Evolutionary conservation across 2,797 vertebrate genomes (phyloP).

Genomic region (Mallotus villosus): DNA sequence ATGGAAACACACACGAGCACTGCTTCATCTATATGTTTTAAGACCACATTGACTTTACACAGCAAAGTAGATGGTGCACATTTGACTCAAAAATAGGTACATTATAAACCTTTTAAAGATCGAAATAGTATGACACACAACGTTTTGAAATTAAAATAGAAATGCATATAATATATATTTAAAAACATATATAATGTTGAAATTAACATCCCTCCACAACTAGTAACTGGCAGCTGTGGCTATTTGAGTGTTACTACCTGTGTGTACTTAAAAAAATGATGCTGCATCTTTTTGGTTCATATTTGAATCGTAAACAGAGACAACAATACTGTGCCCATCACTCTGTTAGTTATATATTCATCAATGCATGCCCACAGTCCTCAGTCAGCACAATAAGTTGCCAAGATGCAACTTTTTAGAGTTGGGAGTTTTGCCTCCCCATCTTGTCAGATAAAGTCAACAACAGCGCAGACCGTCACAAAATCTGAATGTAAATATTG

Average conservation of each 20-base stretch:
- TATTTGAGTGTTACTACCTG: too few species aligned
- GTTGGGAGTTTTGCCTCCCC: slow-evolving; percentile 24
- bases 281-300: too few species aligned
- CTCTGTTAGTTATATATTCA: slow-evolving; percentile 39
- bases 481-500: slow-evolving; percentile 23
- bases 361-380: slow-evolving; percentile 12
- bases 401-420: slow-evolving; percentile 15
- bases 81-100: too few species aligned
- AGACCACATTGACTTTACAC: too few species aligned
- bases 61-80: too few species aligned
- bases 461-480: slow-evolving; percentile 13
- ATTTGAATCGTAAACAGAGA: background rate
- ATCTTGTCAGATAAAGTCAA: slow-evolving; percentile 26
- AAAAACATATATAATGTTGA: too few species aligned
- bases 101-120: too few species aligned
- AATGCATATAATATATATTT: background rate
- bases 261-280: too few species aligned
- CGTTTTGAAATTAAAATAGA: background rate
- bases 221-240: too few species aligned
- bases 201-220: too few species aligned
- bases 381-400: slow-evolving; percentile 33
- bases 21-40: too few species aligned
- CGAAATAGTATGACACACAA: background rate
- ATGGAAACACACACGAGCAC: background rate
- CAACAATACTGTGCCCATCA: slow-evolving; percentile 1